Percentiles rank a stretch among this genome's conserved stretches.
Conservation (phyloP, 2,888 invertebrate species). For the Protophormia terraenovae region DNA sequence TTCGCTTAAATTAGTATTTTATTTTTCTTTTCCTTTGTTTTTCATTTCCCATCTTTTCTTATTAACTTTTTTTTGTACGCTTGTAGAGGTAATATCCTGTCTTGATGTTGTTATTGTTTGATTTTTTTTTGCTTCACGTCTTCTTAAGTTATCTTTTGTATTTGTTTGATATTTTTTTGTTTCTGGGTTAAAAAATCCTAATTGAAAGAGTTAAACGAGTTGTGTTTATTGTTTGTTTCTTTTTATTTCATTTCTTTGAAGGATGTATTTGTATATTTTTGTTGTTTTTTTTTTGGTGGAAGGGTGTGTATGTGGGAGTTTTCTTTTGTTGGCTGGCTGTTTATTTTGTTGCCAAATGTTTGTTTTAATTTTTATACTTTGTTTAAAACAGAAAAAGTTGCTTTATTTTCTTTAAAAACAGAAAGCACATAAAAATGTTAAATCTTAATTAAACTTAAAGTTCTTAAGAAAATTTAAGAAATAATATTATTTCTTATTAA, state of each 20-base stretch:
- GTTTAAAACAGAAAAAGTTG: slow-evolving; percentile 17
- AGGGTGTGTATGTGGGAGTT: neutral
- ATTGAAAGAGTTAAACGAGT: slow-evolving; percentile 66
- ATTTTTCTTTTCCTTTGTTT: slow-evolving; percentile 48
- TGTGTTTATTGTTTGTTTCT: slow-evolving; percentile 45
- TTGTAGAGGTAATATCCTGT: slow-evolving; percentile 58
- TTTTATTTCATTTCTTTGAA: slow-evolving; percentile 18
- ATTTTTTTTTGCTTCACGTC: slow-evolving; percentile 13
- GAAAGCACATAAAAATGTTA: neutral
- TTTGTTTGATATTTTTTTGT: slow-evolving; percentile 40
- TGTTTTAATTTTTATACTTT: slow-evolving; percentile 35
- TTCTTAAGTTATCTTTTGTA: slow-evolving; percentile 51
- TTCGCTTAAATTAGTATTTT: slow-evolving; percentile 61
- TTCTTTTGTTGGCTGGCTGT: neutral
- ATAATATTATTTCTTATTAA: too few relatives aligned
- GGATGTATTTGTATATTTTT: neutral
- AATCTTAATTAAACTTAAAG: neutral
- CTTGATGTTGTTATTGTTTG: slow-evolving; percentile 40
- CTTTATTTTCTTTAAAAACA: neutral
- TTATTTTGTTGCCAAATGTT: slow-evolving; percentile 49
- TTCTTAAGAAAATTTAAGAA: neutral
- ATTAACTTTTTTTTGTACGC: slow-evolving; percentile 38
- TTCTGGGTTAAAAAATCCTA: slow-evolving; percentile 57
- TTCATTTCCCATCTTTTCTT: slow-evolving; percentile 58
- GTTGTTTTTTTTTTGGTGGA: neutral